Evolutionary conservation across 2,113 vertebrate species (phyloP), one percentile per base, ranked within the genome.

Genomic region (Dunckerocampus dactyliophorus): DNA sequence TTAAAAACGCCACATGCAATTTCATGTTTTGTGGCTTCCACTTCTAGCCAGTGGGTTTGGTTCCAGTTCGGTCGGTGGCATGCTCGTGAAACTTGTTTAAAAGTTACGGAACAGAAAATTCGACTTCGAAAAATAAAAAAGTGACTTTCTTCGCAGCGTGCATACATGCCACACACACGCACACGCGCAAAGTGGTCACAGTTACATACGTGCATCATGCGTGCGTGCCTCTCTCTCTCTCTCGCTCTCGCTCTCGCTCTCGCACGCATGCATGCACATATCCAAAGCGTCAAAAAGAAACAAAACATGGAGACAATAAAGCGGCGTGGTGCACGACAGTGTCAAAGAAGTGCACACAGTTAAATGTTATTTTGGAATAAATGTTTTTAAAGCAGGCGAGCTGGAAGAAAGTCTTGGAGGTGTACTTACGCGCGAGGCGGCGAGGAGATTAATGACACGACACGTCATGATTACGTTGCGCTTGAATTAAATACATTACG

Each of bases 401-500:
- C 39, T 43, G 39, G 39, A 20, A n/a, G 53, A 14, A 81, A 91
- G 88, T 85, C 82, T 89, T 84, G 80, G 86, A 88, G 24, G 85
- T 88, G 91, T 92, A 92, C 91, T 92, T 91, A 92, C 91, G 88
- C 89, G 88, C 90, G 89, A 90, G 89, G 89, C 88, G 89, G 89
- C 89, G 90, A 89, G 86, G 78, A 90, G 91, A 92, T 92, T 92
- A 92, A 91, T 91, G 89, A 90, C 89, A 88, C 85, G 82, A 90
- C 90, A 91, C 91, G 91, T 92, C 91, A 92, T 92, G 89, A 91
- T 92, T 92, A 91, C 91, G 91, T 91, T 91, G 89, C 88, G 89
- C 89, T 90, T 89, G 90, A 92, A 92, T 92, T 92, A 91, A 91
- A 92, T 90, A 91, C 91, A 92, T 92, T 91, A 92, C 89, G 90